phyloP scores from a whole-genome alignment of 1,140 invertebrate species.

The Drosophila burlai region DNA sequence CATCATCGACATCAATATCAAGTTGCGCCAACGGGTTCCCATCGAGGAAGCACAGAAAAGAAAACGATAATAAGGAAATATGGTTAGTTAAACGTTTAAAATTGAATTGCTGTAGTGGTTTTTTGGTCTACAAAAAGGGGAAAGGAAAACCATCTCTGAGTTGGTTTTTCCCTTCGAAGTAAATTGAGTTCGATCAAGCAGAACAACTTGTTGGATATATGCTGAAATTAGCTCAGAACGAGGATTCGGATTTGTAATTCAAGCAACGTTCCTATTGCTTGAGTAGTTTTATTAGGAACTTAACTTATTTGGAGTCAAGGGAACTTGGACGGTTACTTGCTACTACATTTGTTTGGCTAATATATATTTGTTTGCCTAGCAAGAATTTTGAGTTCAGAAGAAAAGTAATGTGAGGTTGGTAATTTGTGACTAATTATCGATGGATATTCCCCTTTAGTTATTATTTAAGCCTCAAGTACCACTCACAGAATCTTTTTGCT shows the following conservation, averaged over 20 bases:
- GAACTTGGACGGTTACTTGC: background rate
- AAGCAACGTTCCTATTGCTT: slow-evolving; percentile 5
- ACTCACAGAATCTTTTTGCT: background rate
- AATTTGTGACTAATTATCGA: background rate
- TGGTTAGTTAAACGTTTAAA: slow-evolving; percentile 83
- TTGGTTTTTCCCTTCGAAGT: slow-evolving; percentile 32
- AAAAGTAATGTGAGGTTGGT: background rate
- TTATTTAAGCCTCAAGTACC: background rate
- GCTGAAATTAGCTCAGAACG: slow-evolving; percentile 19
- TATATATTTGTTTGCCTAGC: background rate
- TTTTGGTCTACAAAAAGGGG: slow-evolving; percentile 32
- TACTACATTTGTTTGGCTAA: background rate
- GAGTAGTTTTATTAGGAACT: slow-evolving; percentile 1
- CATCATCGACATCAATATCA: slow-evolving; percentile 34
- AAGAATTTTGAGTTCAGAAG: background rate
- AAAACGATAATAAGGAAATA: slow-evolving; percentile 77
- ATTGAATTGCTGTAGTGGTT: slow-evolving; percentile 66
- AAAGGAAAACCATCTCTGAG: slow-evolving; percentile 10
- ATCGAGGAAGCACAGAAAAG: slow-evolving; percentile 38
- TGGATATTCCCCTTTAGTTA: background rate
- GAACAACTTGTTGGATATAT: slow-evolving; percentile 40
- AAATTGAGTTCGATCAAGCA: slow-evolving; percentile 43
- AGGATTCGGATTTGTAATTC: slow-evolving; percentile 10
- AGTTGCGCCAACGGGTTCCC: slow-evolving; percentile 28
- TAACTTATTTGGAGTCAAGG: background rate